Base-by-base conservation (phyloP, 2,888 invertebrate genomes). In the Argynnis bischoffii region DNA sequence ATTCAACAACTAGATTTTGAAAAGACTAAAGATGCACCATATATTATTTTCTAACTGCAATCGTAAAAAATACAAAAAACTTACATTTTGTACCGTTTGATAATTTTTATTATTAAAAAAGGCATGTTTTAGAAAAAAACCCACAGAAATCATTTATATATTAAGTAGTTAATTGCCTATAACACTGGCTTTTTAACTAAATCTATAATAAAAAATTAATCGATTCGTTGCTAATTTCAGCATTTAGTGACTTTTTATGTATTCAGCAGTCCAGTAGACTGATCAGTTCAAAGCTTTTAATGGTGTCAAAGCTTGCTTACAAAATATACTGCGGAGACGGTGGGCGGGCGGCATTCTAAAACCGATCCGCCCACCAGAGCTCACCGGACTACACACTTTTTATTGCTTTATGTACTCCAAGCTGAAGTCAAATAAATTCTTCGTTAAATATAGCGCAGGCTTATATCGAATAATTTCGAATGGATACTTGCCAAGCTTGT, bases 261-360 rank as follows among this genome's bases (percentile, higher is more conserved):
- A 14, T n/a, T 31, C 6, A 48, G n/a, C 6, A 31, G 16, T n/a
- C 26, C 13, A 5, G 26, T 13, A 3, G 35, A 41, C 11, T 59
- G 21, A 47, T n/a, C 26, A 16, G n/a, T 47, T 55, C n/a, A 14
- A 55, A 63, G 47, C 16, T 55, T 26, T 35, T 48, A 60, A 59
- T 54, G 60, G 53, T 59, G 18, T 66, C 61, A 54, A 16, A 66
- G 60, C 48, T 61, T 26, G 15, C 48, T 66, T 66, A 54, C 60
- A 66, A 66, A 59, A 66, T 66, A 64, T 16, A 21, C 66, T 61
- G 55, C 11, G 57, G 53, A 50, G 63, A 47, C 46, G 21, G 80
- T 79, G 76, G 79, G 80, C 77, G 79, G 78, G 77, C 76, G 76
- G 77, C 79, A 76, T 79, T 78, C 74, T 72, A 70, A 41, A 68